phyloP scores from a whole-genome alignment of 2,113 vertebrate species.

The Calyptommatus sinebrachiatus region DNA sequence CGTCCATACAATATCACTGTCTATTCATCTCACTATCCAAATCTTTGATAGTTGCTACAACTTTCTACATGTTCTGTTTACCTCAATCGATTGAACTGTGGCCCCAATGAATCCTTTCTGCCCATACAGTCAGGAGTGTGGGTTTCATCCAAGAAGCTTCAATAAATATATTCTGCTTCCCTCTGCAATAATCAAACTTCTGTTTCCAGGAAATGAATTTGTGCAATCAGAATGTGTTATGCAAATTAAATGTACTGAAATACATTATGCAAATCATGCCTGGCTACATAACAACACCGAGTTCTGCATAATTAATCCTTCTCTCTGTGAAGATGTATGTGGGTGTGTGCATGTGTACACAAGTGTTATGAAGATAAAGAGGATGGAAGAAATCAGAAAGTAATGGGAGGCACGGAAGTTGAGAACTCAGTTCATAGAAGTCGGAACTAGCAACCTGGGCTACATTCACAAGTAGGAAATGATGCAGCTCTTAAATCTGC shows the following conservation, averaged over 20 bases:
- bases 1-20: not conserved
- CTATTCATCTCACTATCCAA: not conserved
- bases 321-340: constrained; percentile 1
- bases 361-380: not conserved
- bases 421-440: not conserved
- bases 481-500: too few relatives aligned
- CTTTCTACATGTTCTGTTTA: too few relatives aligned
- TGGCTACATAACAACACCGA: not conserved
- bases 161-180: not conserved
- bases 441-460: not conserved
- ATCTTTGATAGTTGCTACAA: not conserved
- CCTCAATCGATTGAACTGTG: not conserved
- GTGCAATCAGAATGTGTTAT: constrained; percentile 1
- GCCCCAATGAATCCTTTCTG: not conserved
- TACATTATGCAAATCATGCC: constrained; percentile 1
- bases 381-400: not conserved
- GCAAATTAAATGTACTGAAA: not conserved
- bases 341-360: not conserved
- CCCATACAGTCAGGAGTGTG: not conserved
- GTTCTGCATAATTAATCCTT: constrained; percentile 15
- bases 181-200: not conserved
- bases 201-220: not conserved
- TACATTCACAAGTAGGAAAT: too few relatives aligned
- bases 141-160: not conserved
- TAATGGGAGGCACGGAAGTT: not conserved